phyloP scores from a whole-genome alignment of 2,888 invertebrate species.

The Oscheius sp. region DNA sequence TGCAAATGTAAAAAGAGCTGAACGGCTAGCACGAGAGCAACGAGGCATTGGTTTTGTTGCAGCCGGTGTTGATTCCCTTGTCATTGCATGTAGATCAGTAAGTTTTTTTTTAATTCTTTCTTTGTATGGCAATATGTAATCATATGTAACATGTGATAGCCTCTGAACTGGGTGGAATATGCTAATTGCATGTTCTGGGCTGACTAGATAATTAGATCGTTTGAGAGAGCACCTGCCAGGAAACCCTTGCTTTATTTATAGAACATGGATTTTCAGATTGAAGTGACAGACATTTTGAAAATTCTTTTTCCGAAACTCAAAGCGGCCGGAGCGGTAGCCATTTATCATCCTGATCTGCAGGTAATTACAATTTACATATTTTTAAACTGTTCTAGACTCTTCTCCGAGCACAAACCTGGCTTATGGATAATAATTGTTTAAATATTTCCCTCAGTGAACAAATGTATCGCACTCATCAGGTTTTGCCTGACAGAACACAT shows the following conservation, averaged over 20 bases:
- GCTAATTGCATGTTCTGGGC: slow-evolving; percentile 19
- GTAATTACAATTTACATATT: slow-evolving; percentile 22
- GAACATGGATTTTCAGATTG: too few relatives aligned
- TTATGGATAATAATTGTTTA: slow-evolving; percentile 79
- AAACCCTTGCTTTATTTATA: too few relatives aligned
- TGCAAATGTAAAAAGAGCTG: slow-evolving; percentile 34
- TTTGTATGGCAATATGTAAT: too few relatives aligned
- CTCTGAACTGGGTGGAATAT: slow-evolving; percentile 1
- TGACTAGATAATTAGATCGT: slow-evolving; percentile 3
- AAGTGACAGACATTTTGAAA: slow-evolving; percentile 54
- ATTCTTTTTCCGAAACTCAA: slow-evolving; percentile 39
- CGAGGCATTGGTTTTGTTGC: slow-evolving; percentile 41
- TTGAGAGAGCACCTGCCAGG: slow-evolving; percentile 6
- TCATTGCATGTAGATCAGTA: slow-evolving; percentile 43
- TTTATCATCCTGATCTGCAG: slow-evolving; percentile 53
- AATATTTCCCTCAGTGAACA: slow-evolving; percentile 77
- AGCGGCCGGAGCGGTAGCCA: slow-evolving; percentile 55
- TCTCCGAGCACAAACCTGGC: slow-evolving; percentile 82
- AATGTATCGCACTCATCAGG: slow-evolving; percentile 55
- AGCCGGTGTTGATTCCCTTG: slow-evolving; percentile 37
- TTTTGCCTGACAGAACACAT: slow-evolving; percentile 81
- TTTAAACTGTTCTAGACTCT: slow-evolving; percentile 76
- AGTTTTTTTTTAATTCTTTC: too few relatives aligned
- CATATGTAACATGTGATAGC: too few relatives aligned
- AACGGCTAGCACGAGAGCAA: slow-evolving; percentile 46